phyloP scores from a whole-genome alignment of 2,888 invertebrate genomes.

The Hydrotaea cyrtoneurina region DNA sequence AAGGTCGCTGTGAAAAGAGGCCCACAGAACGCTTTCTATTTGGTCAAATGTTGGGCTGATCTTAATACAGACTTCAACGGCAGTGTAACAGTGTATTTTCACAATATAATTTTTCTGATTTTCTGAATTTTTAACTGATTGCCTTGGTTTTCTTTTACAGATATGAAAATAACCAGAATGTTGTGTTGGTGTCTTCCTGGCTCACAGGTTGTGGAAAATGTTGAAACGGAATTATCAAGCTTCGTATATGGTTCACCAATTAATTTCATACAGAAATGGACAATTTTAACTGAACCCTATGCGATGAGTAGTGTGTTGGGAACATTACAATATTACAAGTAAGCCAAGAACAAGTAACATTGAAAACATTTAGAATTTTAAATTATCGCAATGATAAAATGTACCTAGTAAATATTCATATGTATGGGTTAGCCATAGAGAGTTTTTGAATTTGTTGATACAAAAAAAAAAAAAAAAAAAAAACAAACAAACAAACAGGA shows the following conservation, averaged over 20 bases:
- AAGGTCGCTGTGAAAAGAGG: constrained; percentile 99
- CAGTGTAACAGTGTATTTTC: constrained; percentile 91
- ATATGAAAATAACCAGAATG: constrained; percentile 98
- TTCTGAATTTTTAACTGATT: constrained; percentile 1
- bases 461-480: no score
- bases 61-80: constrained; percentile 97
- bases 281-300: constrained; percentile 98
- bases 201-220: constrained; percentile 99
- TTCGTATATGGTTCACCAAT: constrained; percentile 99
- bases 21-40: constrained; percentile 98
- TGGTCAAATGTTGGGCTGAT: constrained; percentile 99
- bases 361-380: no score
- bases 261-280: constrained; percentile 99
- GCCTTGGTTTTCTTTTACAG: constrained; percentile 85
- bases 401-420: no score
- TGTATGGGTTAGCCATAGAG: no score
- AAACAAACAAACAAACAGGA: no score
- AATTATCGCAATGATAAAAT: no score
- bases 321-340: constrained; percentile 99
- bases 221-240: constrained; percentile 97
- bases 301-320: constrained; percentile 99
- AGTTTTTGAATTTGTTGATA: no score
- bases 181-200: constrained; percentile 99
- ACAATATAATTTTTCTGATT: background rate
- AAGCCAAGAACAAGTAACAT: no score